These are phyloP conservation scores for Rhinolophus ferrumequinum DNA, from an alignment of 2,113 vertebrate genomes.

Conservation along the genomic window DNA sequence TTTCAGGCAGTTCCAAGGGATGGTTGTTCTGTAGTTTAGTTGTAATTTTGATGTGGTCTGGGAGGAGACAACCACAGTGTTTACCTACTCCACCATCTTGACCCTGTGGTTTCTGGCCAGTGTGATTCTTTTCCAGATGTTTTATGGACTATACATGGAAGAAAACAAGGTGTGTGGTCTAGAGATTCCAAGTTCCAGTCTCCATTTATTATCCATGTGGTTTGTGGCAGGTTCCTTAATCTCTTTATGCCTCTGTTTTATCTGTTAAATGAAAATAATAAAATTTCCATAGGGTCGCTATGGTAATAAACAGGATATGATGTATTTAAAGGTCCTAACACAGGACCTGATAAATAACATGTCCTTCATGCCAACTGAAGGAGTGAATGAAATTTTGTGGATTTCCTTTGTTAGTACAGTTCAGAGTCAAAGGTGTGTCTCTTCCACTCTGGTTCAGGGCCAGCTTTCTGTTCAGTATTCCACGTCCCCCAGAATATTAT, in stretches of 20 bases:
- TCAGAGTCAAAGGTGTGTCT: background rate
- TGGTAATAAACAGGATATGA: background rate
- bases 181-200: background rate
- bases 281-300: background rate
- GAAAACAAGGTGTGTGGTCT: too few relatives aligned
- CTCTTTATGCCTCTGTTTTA: background rate
- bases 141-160: background rate
- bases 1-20: too few relatives aligned
- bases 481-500: rapidly evolving
- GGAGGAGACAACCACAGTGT: too few relatives aligned
- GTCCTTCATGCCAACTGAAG: background rate
- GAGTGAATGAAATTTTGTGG: background rate
- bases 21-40: too few relatives aligned
- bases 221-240: background rate
- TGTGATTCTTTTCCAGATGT: background rate
- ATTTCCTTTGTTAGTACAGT: background rate
- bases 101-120: background rate
- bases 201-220: background rate
- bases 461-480: background rate
- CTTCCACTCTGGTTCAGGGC: background rate
- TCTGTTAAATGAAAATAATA: background rate
- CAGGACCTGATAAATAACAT: background rate
- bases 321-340: background rate
- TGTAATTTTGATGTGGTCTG: too few relatives aligned
- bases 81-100: too few relatives aligned